These are phyloP conservation scores for Lycocorax pyrrhopterus DNA, from an alignment of 2,113 vertebrate species.

Conservation along the genomic window DNA sequence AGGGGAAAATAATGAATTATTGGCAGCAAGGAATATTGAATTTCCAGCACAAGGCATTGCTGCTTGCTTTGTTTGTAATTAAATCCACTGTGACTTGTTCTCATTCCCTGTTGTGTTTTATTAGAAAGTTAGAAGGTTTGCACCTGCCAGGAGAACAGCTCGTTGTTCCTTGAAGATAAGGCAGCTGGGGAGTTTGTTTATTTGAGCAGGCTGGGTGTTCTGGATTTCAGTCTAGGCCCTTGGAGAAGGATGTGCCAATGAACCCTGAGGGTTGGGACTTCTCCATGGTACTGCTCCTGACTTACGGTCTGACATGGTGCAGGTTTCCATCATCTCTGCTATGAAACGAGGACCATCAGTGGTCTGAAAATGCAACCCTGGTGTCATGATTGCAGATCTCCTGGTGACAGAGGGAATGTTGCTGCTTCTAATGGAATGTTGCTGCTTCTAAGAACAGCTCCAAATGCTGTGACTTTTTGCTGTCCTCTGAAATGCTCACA, in stretches of 20 bases:
- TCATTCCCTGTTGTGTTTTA: conserved; percentile 25
- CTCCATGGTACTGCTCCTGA: background rate
- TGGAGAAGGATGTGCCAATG: background rate
- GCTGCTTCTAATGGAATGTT: background rate
- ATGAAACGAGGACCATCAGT: background rate
- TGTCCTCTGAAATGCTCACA: background rate
- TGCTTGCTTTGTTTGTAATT: conserved; percentile 47
- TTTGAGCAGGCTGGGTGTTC: background rate
- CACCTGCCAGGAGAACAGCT: background rate
- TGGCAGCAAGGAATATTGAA: conserved; percentile 37
- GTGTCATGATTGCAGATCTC: background rate
- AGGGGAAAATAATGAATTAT: conserved; percentile 49
- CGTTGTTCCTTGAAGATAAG: background rate
- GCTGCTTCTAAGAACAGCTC: background rate
- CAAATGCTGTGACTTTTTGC: background rate
- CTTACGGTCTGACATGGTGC: background rate
- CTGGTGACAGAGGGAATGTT: background rate
- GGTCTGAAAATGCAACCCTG: background rate
- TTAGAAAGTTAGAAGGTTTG: conserved; percentile 28
- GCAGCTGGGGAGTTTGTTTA: background rate
- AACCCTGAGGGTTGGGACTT: background rate
- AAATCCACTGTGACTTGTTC: conserved; percentile 20
- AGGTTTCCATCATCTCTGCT: background rate
- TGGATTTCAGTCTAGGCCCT: background rate
- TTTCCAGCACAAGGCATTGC: conserved; percentile 30